Evolutionary conservation across 1,140 invertebrate species (phyloP).

Genomic region (Aphaenogaster rudis): DNA sequence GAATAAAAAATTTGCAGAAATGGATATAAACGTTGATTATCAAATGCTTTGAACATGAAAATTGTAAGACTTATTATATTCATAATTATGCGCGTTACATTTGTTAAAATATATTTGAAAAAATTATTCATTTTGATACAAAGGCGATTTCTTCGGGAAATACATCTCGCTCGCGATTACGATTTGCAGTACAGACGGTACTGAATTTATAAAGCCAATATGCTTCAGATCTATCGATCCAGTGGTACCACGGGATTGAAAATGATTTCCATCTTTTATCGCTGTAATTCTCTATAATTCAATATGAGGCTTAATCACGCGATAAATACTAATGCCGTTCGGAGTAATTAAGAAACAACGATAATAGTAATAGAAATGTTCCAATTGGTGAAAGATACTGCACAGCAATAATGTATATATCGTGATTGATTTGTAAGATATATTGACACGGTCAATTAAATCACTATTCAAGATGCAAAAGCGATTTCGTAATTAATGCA

Average conservation of each 20-base stretch:
- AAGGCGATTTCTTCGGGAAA: background rate
- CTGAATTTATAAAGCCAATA: conserved; percentile 51
- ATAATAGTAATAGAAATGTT: conserved; percentile 62
- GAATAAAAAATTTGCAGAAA: background rate
- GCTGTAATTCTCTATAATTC: conserved; percentile 23
- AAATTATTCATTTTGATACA: background rate
- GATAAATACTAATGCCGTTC: conserved; percentile 49
- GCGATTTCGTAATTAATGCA: conserved; percentile 12
- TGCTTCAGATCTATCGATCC: conserved; percentile 1
- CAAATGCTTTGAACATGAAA: background rate
- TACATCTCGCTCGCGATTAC: conserved; percentile 16
- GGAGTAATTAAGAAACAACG: conserved; percentile 50
- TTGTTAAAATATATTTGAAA: conserved; percentile 1
- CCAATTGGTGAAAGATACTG: conserved; percentile 18
- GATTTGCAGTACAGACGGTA: conserved; percentile 17
- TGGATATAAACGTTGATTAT: background rate
- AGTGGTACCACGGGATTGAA: conserved; percentile 40
- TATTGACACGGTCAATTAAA: conserved; percentile 31
- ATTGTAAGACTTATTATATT: background rate
- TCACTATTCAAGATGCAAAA: conserved; percentile 24
- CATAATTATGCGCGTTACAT: background rate
- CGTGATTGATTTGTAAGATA: conserved; percentile 34
- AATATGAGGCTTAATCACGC: conserved; percentile 36
- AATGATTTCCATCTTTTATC: conserved; percentile 59
- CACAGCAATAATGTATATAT: conserved; percentile 19